Base-by-base conservation (phyloP, 2,113 vertebrate genomes). In the Austrofundulus limnaeus region DNA sequence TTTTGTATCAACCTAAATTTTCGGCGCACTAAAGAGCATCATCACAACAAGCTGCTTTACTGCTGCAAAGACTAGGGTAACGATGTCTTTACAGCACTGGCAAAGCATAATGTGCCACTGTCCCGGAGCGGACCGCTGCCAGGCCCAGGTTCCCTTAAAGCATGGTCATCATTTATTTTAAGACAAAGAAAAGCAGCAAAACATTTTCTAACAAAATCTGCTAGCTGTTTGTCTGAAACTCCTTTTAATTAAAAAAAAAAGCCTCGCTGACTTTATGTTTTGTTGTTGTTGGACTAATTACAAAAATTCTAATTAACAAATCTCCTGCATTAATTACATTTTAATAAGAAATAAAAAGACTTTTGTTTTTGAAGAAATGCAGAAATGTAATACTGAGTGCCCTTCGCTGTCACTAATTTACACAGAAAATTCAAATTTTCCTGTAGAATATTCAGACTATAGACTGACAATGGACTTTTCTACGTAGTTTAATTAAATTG, bases 1-100 rank as follows among this genome's bases (percentile, higher is more conserved):
- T 61, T 77, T 83, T 66, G 80, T 59, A 37, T 54, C 15, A 37
- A 47, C 45, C 43, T 37, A 49, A 45, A 46, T 72, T 34, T 66
- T 34, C 23, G 8, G 28, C 15, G 56, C 38, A 14, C 38, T 38
- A 34, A 24, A 58, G 53, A 57, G 45, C 57, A 56, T 53, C 47
- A 63, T 50, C 28, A 38, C 17, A n/a, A 23, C 17, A n/a, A 14
- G 57, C 12, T 45, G 16, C 49, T 68, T 70, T 34, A 61, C 12
- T 56, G 53, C 25, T 60, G 20, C 63, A 59, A 15, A 70, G 54
- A 61, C 41, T 12, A 21, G 20, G 42, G 47, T 55, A 55, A 63
- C 7, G 2, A 6, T 24, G 47, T 48, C 43, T 61, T 45, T 55
- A 20, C 34, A 24, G 43, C 31, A 51, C 5, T 54, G 50, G 34